Conservation (phyloP, 1,140 invertebrate genomes). For the Cryptotermes secundus region DNA sequence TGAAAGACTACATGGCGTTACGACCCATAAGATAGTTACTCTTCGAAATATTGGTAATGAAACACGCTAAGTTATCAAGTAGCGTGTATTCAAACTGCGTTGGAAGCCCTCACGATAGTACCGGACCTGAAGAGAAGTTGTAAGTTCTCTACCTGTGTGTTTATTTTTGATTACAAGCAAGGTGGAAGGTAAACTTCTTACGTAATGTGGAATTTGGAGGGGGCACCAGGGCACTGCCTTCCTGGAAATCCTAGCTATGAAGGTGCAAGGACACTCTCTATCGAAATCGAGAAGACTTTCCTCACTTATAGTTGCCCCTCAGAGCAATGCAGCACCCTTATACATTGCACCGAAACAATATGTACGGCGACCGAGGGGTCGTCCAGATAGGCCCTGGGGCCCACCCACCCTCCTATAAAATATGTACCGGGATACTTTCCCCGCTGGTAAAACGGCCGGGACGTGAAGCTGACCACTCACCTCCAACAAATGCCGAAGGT, state of each 20-base stretch:
- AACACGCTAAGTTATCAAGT: neutral
- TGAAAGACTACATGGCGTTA: no score
- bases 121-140: neutral
- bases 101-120: neutral
- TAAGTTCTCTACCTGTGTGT: neutral
- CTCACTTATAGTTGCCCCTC: neutral
- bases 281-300: neutral
- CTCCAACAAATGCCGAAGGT: no score
- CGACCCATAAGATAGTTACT: no score
- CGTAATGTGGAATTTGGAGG: neutral
- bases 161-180: neutral
- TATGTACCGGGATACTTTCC: no score
- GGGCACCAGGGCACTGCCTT: neutral
- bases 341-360: no score
- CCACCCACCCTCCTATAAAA: no score
- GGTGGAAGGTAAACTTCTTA: constrained; percentile 5
- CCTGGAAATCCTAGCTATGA: neutral
- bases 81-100: neutral
- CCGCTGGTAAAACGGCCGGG: no score
- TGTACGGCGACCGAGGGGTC: no score
- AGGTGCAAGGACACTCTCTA: constrained; percentile 7
- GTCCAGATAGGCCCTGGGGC: no score
- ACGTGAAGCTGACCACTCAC: no score
- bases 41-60: neutral
- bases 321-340: no score